Conservation (phyloP, 1,140 invertebrate species). For the Elymnias hypermnestra region DNA sequence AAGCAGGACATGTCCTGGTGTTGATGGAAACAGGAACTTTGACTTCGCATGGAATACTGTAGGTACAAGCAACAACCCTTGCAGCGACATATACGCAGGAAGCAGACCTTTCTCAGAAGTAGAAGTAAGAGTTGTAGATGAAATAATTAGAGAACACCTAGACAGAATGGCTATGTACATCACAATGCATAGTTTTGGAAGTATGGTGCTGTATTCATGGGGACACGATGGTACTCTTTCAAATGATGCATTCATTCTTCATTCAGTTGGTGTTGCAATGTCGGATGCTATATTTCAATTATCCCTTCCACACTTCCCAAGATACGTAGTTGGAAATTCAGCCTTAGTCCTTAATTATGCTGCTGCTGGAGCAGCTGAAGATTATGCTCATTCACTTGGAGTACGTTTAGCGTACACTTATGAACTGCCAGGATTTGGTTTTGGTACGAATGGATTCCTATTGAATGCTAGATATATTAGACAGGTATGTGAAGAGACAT, state of each 20-base stretch:
- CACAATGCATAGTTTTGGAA: constrained; percentile 50
- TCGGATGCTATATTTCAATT: constrained; percentile 4
- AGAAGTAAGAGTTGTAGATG: constrained; percentile 74
- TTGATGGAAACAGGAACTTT: constrained; percentile 80
- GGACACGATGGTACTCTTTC: constrained; percentile 71
- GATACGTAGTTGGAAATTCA: constrained; percentile 34
- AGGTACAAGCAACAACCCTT: constrained; percentile 82
- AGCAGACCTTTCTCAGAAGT: constrained; percentile 82
- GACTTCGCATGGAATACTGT: constrained; percentile 77
- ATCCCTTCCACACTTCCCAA: constrained; percentile 22
- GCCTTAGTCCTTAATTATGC: constrained; percentile 28
- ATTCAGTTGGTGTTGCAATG: constrained; percentile 37
- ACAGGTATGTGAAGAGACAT: constrained; percentile 78
- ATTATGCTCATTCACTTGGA: constrained; percentile 79
- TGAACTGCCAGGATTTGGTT: constrained; percentile 22
- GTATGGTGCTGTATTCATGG: constrained; percentile 76
- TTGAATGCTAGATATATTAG: constrained; percentile 77
- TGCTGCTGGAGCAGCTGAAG: constrained; percentile 80
- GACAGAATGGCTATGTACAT: constrained; percentile 44
- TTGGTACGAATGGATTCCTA: constrained; percentile 74
- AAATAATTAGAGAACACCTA: constrained; percentile 51
- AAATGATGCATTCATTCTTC: constrained; percentile 66
- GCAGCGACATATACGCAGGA: constrained; percentile 82
- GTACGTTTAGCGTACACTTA: constrained; percentile 23
- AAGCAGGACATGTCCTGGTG: constrained; percentile 64